Evolutionary conservation across 2,888 invertebrate species (phyloP).

Genomic region (Phorcus lineatus): DNA sequence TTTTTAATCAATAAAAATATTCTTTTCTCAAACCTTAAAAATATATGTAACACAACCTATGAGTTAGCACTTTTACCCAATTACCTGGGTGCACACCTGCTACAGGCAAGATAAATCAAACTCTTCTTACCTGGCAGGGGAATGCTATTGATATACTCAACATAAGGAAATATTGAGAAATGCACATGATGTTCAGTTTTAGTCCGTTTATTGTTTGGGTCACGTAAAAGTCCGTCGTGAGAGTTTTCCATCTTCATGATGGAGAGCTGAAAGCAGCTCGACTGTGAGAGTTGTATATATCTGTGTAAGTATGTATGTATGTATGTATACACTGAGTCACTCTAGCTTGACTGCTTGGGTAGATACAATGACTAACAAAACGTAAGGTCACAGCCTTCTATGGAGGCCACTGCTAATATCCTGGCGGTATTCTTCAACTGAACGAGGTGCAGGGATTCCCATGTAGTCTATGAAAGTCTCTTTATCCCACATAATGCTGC

Average conservation of each 20-base stretch:
- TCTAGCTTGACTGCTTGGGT: background rate
- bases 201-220: background rate
- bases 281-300: no score
- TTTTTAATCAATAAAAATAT: no score
- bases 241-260: background rate
- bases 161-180: constrained; percentile 64
- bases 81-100: no score
- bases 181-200: constrained; percentile 39
- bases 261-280: no score
- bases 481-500: no score
- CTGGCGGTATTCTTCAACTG: no score
- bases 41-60: no score
- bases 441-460: no score
- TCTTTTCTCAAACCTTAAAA: no score
- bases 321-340: constrained; percentile 10
- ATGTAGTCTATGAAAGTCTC: no score
- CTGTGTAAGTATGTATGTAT: background rate
- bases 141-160: constrained; percentile 48
- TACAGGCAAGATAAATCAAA: no score
- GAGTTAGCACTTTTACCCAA: no score
- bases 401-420: background rate
- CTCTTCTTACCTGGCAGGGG: constrained; percentile 39
- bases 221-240: background rate
- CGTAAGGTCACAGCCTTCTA: background rate
- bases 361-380: constrained; percentile 18